phyloP scores from a whole-genome alignment of 2,888 invertebrate genomes.

The Amblyjoppa fuscipennis region DNA sequence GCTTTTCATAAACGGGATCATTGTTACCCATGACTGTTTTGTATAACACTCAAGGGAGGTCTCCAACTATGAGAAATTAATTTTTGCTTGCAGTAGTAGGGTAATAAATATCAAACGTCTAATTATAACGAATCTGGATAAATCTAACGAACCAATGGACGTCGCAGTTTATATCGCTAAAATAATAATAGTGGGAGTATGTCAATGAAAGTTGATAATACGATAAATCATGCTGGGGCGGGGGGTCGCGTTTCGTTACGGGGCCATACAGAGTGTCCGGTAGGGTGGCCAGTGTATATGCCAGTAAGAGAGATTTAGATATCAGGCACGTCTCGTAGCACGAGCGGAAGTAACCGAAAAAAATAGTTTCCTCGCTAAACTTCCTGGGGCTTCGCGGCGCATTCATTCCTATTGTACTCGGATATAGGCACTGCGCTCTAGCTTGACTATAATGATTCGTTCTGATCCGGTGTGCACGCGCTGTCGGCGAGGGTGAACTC shows the following conservation, averaged over 20 bases:
- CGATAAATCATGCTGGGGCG: slow-evolving; percentile 64
- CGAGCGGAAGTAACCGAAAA: slow-evolving; percentile 69
- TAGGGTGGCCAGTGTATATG: slow-evolving; percentile 33
- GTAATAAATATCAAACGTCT: neutral
- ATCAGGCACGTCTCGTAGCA: slow-evolving; percentile 73
- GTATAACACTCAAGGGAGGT: slow-evolving; percentile 42
- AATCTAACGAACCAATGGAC: slow-evolving; percentile 14
- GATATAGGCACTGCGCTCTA: slow-evolving; percentile 33
- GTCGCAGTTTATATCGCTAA: slow-evolving; percentile 5
- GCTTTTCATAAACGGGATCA: slow-evolving; percentile 50
- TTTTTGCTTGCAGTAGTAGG: neutral
- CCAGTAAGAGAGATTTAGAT: slow-evolving; percentile 76
- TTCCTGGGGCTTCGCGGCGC: slow-evolving; percentile 81
- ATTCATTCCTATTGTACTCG: slow-evolving; percentile 53
- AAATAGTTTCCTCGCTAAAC: slow-evolving; percentile 80
- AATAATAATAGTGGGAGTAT: slow-evolving; percentile 71
- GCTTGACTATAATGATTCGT: slow-evolving; percentile 82
- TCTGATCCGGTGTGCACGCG: slow-evolving; percentile 80
- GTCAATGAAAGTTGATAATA: slow-evolving; percentile 48
- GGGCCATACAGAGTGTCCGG: slow-evolving; percentile 59
- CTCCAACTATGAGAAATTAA: neutral
- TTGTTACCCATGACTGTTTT: slow-evolving; percentile 56
- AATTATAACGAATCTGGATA: slow-evolving; percentile 31
- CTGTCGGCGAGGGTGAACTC: slow-evolving; percentile 60
- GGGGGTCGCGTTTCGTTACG: slow-evolving; percentile 76